Conservation (phyloP, 1,140 invertebrate species). For the Nebria ingens region DNA sequence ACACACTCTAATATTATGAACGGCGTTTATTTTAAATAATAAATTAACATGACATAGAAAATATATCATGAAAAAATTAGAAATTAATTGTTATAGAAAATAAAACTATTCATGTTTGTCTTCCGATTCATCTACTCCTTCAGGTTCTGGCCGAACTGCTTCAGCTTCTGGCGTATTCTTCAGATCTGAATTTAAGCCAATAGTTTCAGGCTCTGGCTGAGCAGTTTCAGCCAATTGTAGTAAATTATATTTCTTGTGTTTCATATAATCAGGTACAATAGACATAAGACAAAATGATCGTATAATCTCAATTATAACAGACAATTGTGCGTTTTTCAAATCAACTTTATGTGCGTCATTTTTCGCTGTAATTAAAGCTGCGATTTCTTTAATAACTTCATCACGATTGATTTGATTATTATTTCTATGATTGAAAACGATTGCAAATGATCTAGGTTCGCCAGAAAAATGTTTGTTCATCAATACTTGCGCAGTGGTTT, state of each 20-base stretch:
- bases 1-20: too few relatives aligned
- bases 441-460: conserved; percentile 59
- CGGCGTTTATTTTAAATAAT: too few relatives aligned
- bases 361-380: conserved; percentile 52
- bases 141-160: too few relatives aligned
- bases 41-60: too few relatives aligned
- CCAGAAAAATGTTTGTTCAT: conserved; percentile 65
- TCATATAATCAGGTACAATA: conserved; percentile 53
- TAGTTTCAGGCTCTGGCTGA: too few relatives aligned
- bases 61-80: too few relatives aligned
- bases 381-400: conserved; percentile 58
- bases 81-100: too few relatives aligned
- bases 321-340: conserved; percentile 62
- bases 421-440: conserved; percentile 71
- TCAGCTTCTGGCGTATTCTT: too few relatives aligned
- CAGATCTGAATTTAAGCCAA: too few relatives aligned
- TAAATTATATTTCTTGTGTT: conserved; percentile 61
- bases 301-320: conserved; percentile 69
- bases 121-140: too few relatives aligned
- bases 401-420: conserved; percentile 62
- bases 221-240: conserved; percentile 17
- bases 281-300: conserved; percentile 52
- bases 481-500: conserved; percentile 47
- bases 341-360: conserved; percentile 63
- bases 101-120: too few relatives aligned